Evolutionary conservation across 2,113 vertebrate species (phyloP).

Genomic region (Gymnobelideus leadbeateri): DNA sequence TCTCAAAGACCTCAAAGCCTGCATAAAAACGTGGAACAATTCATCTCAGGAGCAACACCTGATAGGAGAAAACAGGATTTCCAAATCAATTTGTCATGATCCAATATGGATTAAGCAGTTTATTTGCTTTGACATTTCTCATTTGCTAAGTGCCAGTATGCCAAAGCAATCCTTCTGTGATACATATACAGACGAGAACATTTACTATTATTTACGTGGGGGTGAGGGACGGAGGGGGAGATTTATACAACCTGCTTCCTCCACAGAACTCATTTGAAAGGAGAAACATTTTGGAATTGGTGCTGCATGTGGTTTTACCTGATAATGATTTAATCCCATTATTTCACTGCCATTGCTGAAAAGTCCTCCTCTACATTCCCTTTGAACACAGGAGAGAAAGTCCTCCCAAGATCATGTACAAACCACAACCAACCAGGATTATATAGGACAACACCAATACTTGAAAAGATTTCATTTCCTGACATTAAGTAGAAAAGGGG

Average conservation of each 20-base stretch:
- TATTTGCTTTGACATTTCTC: conserved; percentile 80
- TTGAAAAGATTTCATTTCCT: background rate
- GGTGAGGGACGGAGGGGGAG: conserved; percentile 7
- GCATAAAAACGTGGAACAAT: conserved; percentile 73
- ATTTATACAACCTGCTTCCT: conserved; percentile 60
- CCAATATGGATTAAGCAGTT: conserved; percentile 78
- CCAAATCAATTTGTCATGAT: conserved; percentile 79
- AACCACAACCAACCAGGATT: background rate
- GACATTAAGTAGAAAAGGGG: background rate
- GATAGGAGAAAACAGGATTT: conserved; percentile 74
- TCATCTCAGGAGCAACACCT: conserved; percentile 64
- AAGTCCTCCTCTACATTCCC: conserved; percentile 1
- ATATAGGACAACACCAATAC: background rate
- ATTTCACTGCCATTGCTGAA: conserved; percentile 14
- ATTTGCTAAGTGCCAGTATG: conserved; percentile 77
- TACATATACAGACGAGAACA: conserved; percentile 66
- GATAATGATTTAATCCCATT: conserved; percentile 69
- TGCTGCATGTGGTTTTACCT: conserved; percentile 61
- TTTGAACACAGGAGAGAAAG: background rate
- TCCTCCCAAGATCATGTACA: background rate
- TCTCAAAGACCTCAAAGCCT: conserved; percentile 68
- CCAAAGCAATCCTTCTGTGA: conserved; percentile 71
- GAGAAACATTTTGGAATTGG: conserved; percentile 70
- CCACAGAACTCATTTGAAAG: conserved; percentile 65
- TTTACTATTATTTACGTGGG: conserved; percentile 77